These are phyloP conservation scores for Chroicocephalus ridibundus DNA, from an alignment of 2,113 vertebrate genomes.

Conservation along the genomic window DNA sequence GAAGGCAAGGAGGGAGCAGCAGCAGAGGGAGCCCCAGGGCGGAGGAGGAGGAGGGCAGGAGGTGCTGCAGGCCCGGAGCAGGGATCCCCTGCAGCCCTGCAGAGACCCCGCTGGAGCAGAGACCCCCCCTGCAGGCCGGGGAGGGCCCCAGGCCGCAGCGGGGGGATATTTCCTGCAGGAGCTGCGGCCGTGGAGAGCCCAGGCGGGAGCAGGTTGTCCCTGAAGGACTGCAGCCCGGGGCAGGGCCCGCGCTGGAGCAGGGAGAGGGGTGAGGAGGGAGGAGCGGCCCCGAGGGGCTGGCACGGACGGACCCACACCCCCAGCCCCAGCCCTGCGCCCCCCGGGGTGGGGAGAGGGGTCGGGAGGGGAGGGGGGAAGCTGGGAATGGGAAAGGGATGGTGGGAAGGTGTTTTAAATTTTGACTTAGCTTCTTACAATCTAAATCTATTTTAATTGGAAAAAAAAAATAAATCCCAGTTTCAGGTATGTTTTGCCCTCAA, in stretches of 20 bases:
- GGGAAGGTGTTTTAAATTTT: not conserved
- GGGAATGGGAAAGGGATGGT: rapidly evolving
- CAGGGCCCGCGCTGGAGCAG: no score
- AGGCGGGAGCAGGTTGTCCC: no score
- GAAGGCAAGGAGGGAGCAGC: not conserved
- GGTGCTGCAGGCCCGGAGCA: no score
- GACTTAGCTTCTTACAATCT: not conserved
- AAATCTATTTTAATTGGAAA: not conserved
- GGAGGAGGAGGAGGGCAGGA: no score
- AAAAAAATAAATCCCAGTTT: not conserved
- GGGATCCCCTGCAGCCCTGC: no score
- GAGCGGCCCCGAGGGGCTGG: not conserved
- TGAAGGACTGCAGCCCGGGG: no score
- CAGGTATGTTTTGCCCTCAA: not conserved
- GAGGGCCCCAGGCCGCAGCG: no score
- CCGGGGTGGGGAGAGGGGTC: rapidly evolving
- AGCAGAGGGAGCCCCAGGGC: no score
- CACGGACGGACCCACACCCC: rapidly evolving
- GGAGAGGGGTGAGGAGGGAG: not conserved
- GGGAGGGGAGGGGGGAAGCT: rapidly evolving
- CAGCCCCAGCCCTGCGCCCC: rapidly evolving
- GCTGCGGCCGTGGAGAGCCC: no score
- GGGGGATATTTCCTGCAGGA: no score
- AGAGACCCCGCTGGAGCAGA: not conserved
- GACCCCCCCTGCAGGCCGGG: no score